Conservation (phyloP, 2,113 vertebrate genomes). For the Chascanopsetta lugubris region DNA sequence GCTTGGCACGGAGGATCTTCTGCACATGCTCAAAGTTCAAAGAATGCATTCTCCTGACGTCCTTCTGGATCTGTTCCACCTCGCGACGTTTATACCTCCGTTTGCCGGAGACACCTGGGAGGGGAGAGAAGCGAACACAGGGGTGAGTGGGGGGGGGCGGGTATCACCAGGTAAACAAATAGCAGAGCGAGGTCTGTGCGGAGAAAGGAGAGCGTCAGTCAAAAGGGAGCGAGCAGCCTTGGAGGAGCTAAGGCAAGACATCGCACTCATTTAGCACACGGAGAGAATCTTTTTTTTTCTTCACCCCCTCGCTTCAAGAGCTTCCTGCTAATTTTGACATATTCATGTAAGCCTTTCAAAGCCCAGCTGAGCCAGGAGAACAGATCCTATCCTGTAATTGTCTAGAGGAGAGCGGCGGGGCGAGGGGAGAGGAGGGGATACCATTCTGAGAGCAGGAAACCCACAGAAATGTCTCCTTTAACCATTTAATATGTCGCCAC, state of each 20-base stretch:
- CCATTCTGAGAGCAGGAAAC: constrained; percentile 86
- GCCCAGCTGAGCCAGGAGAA: constrained; percentile 83
- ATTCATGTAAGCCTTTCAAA: constrained; percentile 81
- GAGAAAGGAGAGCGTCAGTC: constrained; percentile 28
- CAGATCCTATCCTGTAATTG: constrained; percentile 78
- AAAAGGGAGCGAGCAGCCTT: constrained; percentile 52
- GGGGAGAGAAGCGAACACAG: constrained; percentile 38
- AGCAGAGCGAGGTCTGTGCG: constrained; percentile 29
- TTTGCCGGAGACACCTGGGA: constrained; percentile 77
- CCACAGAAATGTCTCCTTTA: constrained; percentile 83
- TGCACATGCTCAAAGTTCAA: constrained; percentile 98
- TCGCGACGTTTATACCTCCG: constrained; percentile 91
- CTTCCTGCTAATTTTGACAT: constrained; percentile 81
- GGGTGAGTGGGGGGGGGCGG: constrained; percentile 39
- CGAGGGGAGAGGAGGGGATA: constrained; percentile 68
- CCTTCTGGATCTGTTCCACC: constrained; percentile 94
- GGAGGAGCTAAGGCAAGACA: constrained; percentile 58
- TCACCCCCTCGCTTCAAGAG: constrained; percentile 72
- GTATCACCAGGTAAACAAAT: constrained; percentile 39
- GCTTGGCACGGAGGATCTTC: constrained; percentile 98
- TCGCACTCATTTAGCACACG: constrained; percentile 61
- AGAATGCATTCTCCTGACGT: constrained; percentile 93
- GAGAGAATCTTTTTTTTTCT: constrained; percentile 47
- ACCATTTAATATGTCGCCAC: constrained; percentile 84
- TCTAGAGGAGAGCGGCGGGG: constrained; percentile 80